Percentiles rank a stretch among this genome's conserved stretches.
phyloP scores from a whole-genome alignment of 2,797 vertebrate genomes.

The Acanthopagrus latus region DNA sequence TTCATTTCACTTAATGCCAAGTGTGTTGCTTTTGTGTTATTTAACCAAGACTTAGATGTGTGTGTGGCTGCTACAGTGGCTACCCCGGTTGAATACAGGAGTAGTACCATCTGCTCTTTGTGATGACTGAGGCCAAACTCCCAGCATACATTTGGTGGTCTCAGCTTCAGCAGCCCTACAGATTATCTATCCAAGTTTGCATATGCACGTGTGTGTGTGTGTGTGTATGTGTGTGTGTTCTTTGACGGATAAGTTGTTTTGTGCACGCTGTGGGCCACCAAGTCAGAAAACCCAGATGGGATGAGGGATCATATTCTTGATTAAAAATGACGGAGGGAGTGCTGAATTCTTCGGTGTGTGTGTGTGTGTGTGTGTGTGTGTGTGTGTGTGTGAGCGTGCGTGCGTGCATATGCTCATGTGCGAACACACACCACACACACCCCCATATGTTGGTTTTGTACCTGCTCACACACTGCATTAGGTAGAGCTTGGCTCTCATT shows the following conservation, averaged over 20 bases:
- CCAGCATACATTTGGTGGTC: slow-evolving; percentile 63
- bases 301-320: slow-evolving; percentile 81
- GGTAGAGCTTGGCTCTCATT: slow-evolving; percentile 67
- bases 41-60: background rate
- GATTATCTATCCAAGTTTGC: slow-evolving; percentile 57
- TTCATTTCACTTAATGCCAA: background rate
- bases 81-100: slow-evolving; percentile 27
- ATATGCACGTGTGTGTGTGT: slow-evolving; percentile 21
- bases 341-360: slow-evolving; percentile 55
- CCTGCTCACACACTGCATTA: slow-evolving; percentile 66
- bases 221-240: slow-evolving; percentile 16
- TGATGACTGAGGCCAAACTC: slow-evolving; percentile 33
- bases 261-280: slow-evolving; percentile 66
- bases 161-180: slow-evolving; percentile 46
- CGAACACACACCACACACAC: slow-evolving; percentile 33
- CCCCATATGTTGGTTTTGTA: slow-evolving; percentile 68
- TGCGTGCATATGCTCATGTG: slow-evolving; percentile 16
- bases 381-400: slow-evolving; percentile 39
- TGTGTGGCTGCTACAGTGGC: background rate
- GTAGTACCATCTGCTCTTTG: slow-evolving; percentile 60
- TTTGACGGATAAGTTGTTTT: slow-evolving; percentile 44
- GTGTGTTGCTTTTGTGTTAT: background rate
- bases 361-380: slow-evolving; percentile 40
- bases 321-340: slow-evolving; percentile 74
- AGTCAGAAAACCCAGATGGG: slow-evolving; percentile 79